Base-by-base conservation (phyloP, 2,113 vertebrate genomes). In the Enhydra lutris region DNA sequence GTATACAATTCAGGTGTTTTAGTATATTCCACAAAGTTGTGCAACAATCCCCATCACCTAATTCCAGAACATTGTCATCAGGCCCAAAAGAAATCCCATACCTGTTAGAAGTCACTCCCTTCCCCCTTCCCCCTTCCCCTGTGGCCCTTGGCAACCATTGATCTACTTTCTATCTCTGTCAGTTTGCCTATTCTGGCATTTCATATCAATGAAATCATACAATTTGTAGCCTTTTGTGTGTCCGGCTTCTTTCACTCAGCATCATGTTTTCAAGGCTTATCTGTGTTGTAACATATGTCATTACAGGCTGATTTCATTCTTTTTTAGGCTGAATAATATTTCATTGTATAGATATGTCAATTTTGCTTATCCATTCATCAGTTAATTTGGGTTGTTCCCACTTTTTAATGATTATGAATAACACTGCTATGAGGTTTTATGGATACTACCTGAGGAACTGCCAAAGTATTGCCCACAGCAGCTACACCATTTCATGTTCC, bases 281-380 rank as follows among this genome's bases (percentile, higher is more conserved):
- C 13, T n/a, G 52, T 83, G n/a, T 21, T 50, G 20, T 45, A 71
- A 39, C 15, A 87, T 26, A 18, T 52, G 80, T 83, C 39, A 63
- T 15, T 47, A 31, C 74, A 5, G 45, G 74, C 42, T 78, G 50
- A 85, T 39, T 95, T 87, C 26, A 61, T 89, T 94, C 57, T n/a
- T 85, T 94, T 84, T 80, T 81, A 11, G 61, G 50, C 6, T 84
- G 42, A 95, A 88, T 95, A 85, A 79, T 83, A 89, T 95, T 67
- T 76, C 63, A 45, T 71, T 76, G 8, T 79, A 76, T 57, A 14
- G n/a, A 45, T 47, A 76, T n/a, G 74, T 14, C 55, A 93, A 67
- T 81, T 91, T 67, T 34, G 34, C 7, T 94, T 59, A 73, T 65
- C 47, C 78, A 1, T 83, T 89, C 15, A 42, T 94, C 65, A 84